phyloP scores from a whole-genome alignment of 2,113 vertebrate genomes.

The Hemichromis elongatus region DNA sequence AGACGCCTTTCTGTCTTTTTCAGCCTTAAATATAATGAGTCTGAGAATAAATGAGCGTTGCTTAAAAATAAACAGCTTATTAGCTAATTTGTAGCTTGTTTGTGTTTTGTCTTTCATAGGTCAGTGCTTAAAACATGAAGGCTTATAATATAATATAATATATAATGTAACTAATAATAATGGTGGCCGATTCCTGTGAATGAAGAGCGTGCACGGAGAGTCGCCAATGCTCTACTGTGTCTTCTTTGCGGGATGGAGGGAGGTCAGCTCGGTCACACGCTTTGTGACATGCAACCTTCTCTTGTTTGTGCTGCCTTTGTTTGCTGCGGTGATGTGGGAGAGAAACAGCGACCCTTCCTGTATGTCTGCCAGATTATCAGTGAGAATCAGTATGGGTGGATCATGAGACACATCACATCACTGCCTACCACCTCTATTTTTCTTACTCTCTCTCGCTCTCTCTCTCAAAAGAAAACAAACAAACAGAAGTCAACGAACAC shows the following conservation, averaged over 20 bases:
- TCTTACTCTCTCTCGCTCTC: background rate
- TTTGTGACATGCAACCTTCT: constrained; percentile 29
- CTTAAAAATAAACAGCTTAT: accelerated
- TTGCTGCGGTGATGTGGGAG: constrained; percentile 41
- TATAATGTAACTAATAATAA: background rate
- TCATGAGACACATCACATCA: constrained; percentile 46
- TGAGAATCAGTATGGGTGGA: constrained; percentile 12
- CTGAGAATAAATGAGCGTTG: accelerated
- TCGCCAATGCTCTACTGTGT: constrained; percentile 1
- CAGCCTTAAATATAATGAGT: background rate
- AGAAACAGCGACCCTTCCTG: constrained; percentile 51
- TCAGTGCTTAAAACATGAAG: background rate
- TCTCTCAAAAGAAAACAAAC: background rate
- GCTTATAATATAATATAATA: background rate
- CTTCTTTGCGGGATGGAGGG: background rate
- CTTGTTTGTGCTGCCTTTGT: constrained; percentile 50
- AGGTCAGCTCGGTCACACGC: constrained; percentile 18
- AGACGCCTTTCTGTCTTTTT: background rate
- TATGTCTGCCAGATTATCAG: constrained; percentile 13
- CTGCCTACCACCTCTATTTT: constrained; percentile 8
- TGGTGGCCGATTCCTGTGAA: background rate
- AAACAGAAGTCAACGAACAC: background rate
- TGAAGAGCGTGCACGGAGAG: background rate
- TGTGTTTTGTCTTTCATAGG: background rate
- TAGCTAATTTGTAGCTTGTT: too few species aligned